A percentile compares a stretch with the other conserved stretches of the same genome.
These are phyloP conservation scores for Dendrophyllia cribrosa DNA, from an alignment of 64 coral and sea anemone species.

Conservation along the genomic window DNA sequence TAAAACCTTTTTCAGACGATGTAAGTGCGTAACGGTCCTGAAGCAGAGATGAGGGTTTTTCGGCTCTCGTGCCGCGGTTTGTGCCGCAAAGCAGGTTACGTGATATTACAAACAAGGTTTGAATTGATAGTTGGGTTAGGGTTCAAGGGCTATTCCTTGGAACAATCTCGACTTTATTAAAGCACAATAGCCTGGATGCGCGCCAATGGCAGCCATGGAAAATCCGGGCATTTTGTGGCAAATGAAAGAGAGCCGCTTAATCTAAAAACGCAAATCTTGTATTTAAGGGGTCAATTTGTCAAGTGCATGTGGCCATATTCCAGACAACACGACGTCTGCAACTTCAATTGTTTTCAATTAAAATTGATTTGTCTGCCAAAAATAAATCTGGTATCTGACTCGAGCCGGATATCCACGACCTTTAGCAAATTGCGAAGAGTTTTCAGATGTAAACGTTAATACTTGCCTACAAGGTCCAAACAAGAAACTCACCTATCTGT, in stretches of 20 bases:
- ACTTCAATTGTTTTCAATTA: neutral
- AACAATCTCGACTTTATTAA: constrained; percentile 55
- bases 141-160: constrained; percentile 39
- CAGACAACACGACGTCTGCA: constrained; percentile 13
- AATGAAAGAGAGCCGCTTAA: constrained; percentile 19
- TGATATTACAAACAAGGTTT: constrained; percentile 18
- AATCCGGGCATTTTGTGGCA: neutral
- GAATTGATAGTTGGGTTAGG: neutral
- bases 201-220: neutral
- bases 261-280: constrained; percentile 1
- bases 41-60: neutral
- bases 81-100: neutral
- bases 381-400: constrained; percentile 29
- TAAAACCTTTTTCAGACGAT: constrained; percentile 23
- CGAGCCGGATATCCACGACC: constrained; percentile 20
- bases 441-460: neutral
- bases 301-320: neutral
- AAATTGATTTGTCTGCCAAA: constrained; percentile 38
- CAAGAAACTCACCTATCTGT: too few relatives aligned
- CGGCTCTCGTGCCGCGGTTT: constrained; percentile 35
- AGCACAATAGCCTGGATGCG: neutral
- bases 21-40: neutral
- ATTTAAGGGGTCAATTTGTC: constrained; percentile 9
- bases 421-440: constrained; percentile 9
- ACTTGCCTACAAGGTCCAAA: too few relatives aligned